Evolutionary conservation across 2,113 vertebrate genomes (phyloP).

Genomic region (Crotalus horridus): DNA sequence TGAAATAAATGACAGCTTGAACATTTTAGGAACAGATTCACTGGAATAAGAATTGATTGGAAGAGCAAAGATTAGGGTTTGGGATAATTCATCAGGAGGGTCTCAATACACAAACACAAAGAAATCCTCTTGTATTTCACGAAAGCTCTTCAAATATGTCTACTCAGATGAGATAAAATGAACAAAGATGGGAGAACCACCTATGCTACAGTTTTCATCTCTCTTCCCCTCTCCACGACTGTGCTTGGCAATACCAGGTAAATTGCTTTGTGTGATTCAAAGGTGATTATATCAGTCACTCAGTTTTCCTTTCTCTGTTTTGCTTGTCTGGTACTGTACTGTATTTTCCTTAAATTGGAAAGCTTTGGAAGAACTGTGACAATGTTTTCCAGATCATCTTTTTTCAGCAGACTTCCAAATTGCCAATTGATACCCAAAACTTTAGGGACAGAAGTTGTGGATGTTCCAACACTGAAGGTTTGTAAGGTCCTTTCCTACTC

Average conservation of each 20-base stretch:
- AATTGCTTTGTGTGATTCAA: background rate
- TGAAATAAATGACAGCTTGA: background rate
- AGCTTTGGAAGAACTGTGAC: background rate
- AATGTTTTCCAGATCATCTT: background rate
- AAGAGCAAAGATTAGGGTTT: background rate
- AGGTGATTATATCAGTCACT: background rate
- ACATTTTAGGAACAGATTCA: background rate
- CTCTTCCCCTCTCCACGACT: background rate
- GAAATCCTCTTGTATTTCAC: background rate
- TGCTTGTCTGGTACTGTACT: background rate
- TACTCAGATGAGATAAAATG: background rate
- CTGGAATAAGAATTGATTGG: background rate
- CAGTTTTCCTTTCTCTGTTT: background rate
- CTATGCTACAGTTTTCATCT: background rate
- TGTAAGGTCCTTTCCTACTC: background rate
- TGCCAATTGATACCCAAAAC: background rate
- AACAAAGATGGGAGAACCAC: background rate
- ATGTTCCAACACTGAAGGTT: background rate
- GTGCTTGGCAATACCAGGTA: background rate
- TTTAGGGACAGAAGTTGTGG: background rate
- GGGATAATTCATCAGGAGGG: background rate
- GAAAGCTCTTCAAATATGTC: background rate
- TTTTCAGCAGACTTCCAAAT: background rate
- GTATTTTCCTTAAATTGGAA: background rate
- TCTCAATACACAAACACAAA: background rate